Percentiles rank a stretch among this genome's conserved stretches.
Evolutionary conservation across 2,113 vertebrate species (phyloP).

Genomic region (Aix galericulata): DNA sequence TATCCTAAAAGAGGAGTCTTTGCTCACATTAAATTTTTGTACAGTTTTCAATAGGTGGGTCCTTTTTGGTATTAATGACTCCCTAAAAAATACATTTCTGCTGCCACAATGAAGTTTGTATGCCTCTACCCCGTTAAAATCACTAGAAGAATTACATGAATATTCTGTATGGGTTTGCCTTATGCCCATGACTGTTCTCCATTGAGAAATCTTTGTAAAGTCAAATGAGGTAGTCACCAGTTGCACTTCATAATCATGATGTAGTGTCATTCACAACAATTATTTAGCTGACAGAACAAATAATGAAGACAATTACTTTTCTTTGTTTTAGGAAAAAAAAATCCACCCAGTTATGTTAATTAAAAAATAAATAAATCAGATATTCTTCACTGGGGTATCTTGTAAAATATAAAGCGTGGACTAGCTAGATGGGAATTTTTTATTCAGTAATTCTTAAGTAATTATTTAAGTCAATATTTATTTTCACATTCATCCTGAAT

Average conservation of each 20-base stretch:
- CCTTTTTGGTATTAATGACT: background rate
- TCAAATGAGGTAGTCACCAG: background rate
- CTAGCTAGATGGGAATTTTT: background rate
- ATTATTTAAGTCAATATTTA: background rate
- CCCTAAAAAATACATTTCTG: background rate
- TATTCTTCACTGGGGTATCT: background rate
- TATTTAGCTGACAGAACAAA: background rate
- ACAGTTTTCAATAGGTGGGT: background rate
- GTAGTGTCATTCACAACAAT: background rate
- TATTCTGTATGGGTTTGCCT: background rate
- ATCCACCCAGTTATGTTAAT: background rate
- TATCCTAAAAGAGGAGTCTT: background rate
- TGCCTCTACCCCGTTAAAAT: background rate
- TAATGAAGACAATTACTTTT: background rate
- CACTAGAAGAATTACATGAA: background rate
- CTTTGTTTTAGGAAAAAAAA: background rate
- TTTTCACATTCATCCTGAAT: background rate
- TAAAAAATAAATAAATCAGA: background rate
- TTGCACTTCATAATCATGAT: background rate
- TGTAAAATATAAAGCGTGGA: background rate
- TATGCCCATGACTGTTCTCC: background rate
- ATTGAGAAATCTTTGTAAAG: background rate
- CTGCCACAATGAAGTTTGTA: background rate
- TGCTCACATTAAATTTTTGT: background rate
- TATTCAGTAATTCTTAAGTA: background rate